Evolutionary conservation across 1,140 invertebrate species (phyloP).

Genomic region (Stratiolaelaps scimitus): DNA sequence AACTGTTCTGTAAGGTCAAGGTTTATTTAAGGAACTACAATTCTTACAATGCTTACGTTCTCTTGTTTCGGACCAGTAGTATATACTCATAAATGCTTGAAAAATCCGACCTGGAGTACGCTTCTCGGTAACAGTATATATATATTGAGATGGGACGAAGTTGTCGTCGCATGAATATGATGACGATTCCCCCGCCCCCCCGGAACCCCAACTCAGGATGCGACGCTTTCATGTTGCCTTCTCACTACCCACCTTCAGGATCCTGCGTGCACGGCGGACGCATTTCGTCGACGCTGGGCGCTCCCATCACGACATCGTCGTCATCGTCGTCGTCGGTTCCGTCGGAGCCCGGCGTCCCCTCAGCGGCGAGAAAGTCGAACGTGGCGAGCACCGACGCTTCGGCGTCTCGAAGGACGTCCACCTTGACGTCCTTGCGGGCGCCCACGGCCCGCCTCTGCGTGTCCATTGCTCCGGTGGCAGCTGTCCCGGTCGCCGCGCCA

Average conservation of each 20-base stretch:
- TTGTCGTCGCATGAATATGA: too few relatives aligned
- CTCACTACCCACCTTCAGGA: background rate
- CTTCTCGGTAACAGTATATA: too few relatives aligned
- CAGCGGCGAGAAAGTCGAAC: conserved; percentile 75
- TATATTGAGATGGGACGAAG: too few relatives aligned
- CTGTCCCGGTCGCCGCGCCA: background rate
- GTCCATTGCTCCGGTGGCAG: background rate
- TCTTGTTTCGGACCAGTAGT: too few relatives aligned
- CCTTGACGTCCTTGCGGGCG: conserved; percentile 40
- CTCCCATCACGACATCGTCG: conserved; percentile 42
- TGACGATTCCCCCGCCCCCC: too few relatives aligned
- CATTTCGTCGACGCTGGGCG: conserved; percentile 23
- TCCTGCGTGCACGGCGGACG: conserved; percentile 11
- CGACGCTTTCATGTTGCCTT: too few relatives aligned
- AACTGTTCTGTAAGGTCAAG: too few relatives aligned
- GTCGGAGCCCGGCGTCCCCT: conserved; percentile 39
- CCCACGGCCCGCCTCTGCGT: conserved; percentile 32
- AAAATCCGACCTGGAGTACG: too few relatives aligned
- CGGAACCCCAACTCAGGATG: too few relatives aligned
- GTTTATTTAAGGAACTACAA: too few relatives aligned
- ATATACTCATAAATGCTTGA: too few relatives aligned
- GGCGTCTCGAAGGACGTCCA: conserved; percentile 69
- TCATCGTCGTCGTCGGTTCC: conserved; percentile 82
- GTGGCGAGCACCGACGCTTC: conserved; percentile 88
- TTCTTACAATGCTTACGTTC: too few relatives aligned